These are phyloP conservation scores for Dicrostonyx torquatus DNA, from an alignment of 2,797 vertebrate species.

Conservation along the genomic window DNA sequence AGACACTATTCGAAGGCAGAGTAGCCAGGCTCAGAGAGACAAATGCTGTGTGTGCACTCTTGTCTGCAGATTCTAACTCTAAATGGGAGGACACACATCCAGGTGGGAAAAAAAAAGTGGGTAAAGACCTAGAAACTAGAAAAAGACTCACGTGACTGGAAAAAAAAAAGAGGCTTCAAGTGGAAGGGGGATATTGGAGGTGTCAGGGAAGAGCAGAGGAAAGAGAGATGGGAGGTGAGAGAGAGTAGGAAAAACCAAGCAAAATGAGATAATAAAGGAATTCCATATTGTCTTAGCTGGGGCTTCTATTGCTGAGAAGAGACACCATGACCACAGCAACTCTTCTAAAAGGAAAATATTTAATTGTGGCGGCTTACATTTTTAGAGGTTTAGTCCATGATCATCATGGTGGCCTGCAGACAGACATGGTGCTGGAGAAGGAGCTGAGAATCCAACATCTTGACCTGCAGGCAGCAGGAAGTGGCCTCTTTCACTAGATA, in stretches of 20 bases:
- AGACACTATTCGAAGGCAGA: too few species aligned
- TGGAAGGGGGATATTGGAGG: rapidly evolving
- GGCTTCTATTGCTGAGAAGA: background rate
- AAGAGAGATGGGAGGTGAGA: background rate
- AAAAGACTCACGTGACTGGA: background rate
- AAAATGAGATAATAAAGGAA: background rate
- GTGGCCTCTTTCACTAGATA: background rate
- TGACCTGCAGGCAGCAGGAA: background rate
- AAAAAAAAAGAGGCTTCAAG: background rate
- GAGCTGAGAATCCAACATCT: background rate
- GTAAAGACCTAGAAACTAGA: too few species aligned
- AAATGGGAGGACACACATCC: background rate
- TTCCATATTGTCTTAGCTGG: background rate
- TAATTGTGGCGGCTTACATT: background rate
- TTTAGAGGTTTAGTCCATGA: background rate
- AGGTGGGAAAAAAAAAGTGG: too few species aligned
- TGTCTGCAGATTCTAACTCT: background rate
- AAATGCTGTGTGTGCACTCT: background rate
- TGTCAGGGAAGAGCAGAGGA: background rate
- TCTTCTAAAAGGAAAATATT: background rate
- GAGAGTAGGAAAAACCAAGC: background rate
- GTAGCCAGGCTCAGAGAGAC: too few species aligned
- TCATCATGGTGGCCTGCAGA: background rate
- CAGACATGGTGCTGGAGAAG: background rate
- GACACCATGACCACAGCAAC: background rate